A percentile compares a stretch with the other conserved stretches of the same genome.
Conservation (phyloP, 1,140 invertebrate species). For the Heliconius melpomene region DNA sequence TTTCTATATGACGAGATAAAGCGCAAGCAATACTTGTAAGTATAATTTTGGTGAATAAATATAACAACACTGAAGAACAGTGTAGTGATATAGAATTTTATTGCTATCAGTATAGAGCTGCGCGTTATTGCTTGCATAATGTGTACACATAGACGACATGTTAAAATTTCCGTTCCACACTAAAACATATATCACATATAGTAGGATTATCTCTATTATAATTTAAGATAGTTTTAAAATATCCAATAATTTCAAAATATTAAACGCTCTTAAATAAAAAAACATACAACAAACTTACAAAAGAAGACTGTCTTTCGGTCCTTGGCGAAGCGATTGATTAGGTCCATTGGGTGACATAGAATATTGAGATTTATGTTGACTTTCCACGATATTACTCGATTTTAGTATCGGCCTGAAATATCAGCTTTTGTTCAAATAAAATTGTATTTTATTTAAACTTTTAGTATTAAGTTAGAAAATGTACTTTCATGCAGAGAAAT, state of each 20-base stretch:
- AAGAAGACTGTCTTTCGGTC: conserved; percentile 63
- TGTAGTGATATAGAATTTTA: too few relatives aligned
- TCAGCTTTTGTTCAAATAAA: neutral
- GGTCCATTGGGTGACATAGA: conserved; percentile 50
- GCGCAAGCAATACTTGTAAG: too few relatives aligned
- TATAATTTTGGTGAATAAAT: too few relatives aligned
- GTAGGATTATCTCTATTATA: too few relatives aligned
- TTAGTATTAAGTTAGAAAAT: neutral
- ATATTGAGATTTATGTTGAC: conserved; percentile 64
- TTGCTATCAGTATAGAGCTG: too few relatives aligned
- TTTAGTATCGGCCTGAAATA: conserved; percentile 67
- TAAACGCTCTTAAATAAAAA: too few relatives aligned
- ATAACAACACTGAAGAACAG: too few relatives aligned
- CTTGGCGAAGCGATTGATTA: conserved; percentile 56
- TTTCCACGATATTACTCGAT: conserved; percentile 47
- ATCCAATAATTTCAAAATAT: neutral
- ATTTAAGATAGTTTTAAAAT: too few relatives aligned
- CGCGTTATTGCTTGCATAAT: too few relatives aligned
- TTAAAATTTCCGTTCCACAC: conserved; percentile 18
- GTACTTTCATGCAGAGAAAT: neutral
- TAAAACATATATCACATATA: conserved; percentile 30
- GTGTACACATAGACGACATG: too few relatives aligned
- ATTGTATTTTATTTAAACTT: neutral
- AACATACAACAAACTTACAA: conserved; percentile 50
- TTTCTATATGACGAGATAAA: too few relatives aligned